A percentile compares a stretch with the other conserved stretches of the same genome.
phyloP scores from a whole-genome alignment of 2,888 invertebrate genomes.

The Autographa pulchrina region DNA sequence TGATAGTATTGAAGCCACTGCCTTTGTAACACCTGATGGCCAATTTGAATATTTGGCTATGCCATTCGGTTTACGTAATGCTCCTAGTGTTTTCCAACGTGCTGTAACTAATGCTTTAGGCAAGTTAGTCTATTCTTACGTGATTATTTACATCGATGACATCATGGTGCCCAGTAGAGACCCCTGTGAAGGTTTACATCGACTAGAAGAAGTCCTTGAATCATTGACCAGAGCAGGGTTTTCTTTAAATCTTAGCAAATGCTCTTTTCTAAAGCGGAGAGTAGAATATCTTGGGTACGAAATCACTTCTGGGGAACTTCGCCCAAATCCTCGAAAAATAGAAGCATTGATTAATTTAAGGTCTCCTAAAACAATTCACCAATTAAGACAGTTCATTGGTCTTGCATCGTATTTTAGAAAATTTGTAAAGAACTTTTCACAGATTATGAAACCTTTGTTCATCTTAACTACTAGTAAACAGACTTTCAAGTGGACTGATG shows the following conservation, averaged over 20 bases:
- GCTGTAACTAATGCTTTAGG: neutral
- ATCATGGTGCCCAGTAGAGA: conserved; percentile 28
- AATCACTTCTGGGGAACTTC: conserved; percentile 38
- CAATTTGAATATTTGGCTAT: neutral
- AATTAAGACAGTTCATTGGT: conserved; percentile 53
- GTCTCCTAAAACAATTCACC: conserved; percentile 41
- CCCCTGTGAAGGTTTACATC: conserved; percentile 20
- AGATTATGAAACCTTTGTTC: conserved; percentile 22
- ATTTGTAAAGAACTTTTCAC: conserved; percentile 33
- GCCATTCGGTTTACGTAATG: conserved; percentile 1
- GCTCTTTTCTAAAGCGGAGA: conserved; percentile 40
- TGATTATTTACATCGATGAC: conserved; percentile 45
- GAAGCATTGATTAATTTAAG: conserved; percentile 33
- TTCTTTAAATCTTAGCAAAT: conserved; percentile 50
- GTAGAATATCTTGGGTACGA: conserved; percentile 53
- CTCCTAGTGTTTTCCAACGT: neutral
- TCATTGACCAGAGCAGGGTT: conserved; percentile 34
- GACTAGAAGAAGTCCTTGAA: conserved; percentile 23
- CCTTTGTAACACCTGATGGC: neutral
- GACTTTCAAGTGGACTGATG: conserved; percentile 34
- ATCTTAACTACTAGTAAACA: conserved; percentile 10
- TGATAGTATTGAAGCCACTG: neutral
- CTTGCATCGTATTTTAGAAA: conserved; percentile 52
- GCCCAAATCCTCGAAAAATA: conserved; percentile 54
- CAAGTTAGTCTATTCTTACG: conserved; percentile 27